A percentile compares a stretch with the other conserved stretches of the same genome.
phyloP scores from a whole-genome alignment of 2,797 vertebrate genomes.

The Sternotherus odoratus region DNA sequence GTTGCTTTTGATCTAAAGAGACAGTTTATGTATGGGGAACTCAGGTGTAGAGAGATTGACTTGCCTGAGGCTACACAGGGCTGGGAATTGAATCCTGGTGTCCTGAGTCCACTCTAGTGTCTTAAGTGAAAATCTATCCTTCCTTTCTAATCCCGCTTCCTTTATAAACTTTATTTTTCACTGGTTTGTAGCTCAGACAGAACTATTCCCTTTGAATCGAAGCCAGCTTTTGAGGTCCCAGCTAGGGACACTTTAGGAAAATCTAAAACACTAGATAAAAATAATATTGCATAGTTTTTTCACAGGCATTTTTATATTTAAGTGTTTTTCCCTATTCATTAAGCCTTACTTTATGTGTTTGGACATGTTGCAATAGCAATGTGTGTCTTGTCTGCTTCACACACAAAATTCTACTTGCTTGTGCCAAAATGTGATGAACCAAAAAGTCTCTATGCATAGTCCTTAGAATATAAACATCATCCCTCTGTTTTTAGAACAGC shows the following conservation, averaged over 20 bases:
- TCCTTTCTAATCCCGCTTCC: accelerated
- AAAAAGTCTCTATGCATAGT: background rate
- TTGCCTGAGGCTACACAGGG: background rate
- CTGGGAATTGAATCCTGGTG: background rate
- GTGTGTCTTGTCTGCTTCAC: background rate
- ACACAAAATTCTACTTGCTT: background rate
- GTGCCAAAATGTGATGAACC: background rate
- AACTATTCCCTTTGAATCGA: background rate
- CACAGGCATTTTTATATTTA: background rate
- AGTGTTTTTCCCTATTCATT: background rate
- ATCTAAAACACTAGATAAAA: background rate
- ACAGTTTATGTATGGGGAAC: background rate
- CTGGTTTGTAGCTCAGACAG: background rate
- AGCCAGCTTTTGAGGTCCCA: background rate
- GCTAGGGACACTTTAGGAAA: accelerated
- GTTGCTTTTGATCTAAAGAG: background rate
- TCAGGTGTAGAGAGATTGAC: background rate
- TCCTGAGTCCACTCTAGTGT: background rate
- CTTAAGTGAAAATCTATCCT: background rate
- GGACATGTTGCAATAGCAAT: background rate
- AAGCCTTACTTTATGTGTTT: background rate
- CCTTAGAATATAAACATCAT: background rate
- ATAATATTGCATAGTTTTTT: background rate
- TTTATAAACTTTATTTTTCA: background rate
- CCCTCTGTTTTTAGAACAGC: background rate